phyloP scores from a whole-genome alignment of 2,797 vertebrate genomes.

The Anableps anableps region DNA sequence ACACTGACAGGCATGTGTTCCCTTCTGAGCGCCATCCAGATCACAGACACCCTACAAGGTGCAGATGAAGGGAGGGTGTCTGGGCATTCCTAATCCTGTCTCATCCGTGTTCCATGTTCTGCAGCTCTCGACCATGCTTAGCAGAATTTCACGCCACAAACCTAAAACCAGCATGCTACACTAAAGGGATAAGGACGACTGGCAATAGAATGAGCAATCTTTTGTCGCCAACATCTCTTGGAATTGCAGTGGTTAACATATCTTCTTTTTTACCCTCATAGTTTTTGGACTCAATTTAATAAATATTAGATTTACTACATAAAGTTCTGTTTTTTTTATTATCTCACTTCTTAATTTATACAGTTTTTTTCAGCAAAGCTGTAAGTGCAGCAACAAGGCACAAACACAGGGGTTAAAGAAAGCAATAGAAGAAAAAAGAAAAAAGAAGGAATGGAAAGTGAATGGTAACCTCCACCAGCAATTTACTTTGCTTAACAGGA shows the following conservation, averaged over 20 bases:
- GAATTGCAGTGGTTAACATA: constrained; percentile 35
- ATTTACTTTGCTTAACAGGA: constrained; percentile 68
- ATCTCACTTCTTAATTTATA: constrained; percentile 28
- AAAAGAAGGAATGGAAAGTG: constrained; percentile 59
- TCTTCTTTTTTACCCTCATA: constrained; percentile 26
- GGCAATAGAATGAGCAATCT: constrained; percentile 77
- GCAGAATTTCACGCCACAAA: constrained; percentile 80
- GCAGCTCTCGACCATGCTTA: constrained; percentile 76
- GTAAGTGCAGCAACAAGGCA: constrained; percentile 42
- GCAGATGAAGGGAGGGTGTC: constrained; percentile 72
- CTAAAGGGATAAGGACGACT: constrained; percentile 79
- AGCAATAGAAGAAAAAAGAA: constrained; percentile 56
- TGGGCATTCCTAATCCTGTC: constrained; percentile 81
- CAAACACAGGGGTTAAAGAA: constrained; percentile 52
- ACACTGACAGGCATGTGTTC: constrained; percentile 75
- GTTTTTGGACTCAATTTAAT: constrained; percentile 34
- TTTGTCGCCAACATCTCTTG: constrained; percentile 65
- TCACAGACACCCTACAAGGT: constrained; percentile 77
- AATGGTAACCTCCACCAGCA: constrained; percentile 70
- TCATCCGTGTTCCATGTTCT: constrained; percentile 81
- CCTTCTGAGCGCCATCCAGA: constrained; percentile 77
- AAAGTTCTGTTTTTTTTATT: constrained; percentile 14
- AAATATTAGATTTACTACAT: neutral
- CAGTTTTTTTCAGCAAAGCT: constrained; percentile 42
- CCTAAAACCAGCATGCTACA: constrained; percentile 69